These are phyloP conservation scores for Caerostris extrusa DNA, from an alignment of 1,140 invertebrate genomes.

Conservation along the genomic window DNA sequence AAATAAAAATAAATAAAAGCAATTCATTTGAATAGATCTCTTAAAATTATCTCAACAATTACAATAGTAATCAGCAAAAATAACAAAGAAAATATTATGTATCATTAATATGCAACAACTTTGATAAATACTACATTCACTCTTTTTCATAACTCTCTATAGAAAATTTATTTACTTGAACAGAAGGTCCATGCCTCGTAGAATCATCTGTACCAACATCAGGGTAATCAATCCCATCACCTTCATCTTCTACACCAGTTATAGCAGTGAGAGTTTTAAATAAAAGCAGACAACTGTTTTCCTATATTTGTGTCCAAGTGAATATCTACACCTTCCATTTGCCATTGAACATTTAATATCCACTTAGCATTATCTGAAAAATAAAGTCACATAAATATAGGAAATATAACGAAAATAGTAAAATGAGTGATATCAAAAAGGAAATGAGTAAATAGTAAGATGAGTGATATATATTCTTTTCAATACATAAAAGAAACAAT, in stretches of 20 bases:
- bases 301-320: constrained; percentile 97
- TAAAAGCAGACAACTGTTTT: constrained; percentile 94
- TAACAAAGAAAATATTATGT: too few species aligned
- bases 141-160: too few species aligned
- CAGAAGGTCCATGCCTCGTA: constrained; percentile 58
- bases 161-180: constrained; percentile 38
- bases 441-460: background rate
- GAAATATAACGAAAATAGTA: background rate
- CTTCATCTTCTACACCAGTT: constrained; percentile 89
- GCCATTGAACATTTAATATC: constrained; percentile 98
- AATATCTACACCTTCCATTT: constrained; percentile 99
- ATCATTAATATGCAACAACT: too few species aligned
- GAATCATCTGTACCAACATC: constrained; percentile 55
- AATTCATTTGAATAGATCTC: too few species aligned
- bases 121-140: too few species aligned
- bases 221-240: constrained; percentile 71
- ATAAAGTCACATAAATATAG: background rate
- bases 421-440: background rate
- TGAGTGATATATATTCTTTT: background rate
- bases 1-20: too few species aligned
- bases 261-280: constrained; percentile 97
- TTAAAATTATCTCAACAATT: background rate
- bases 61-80: background rate
- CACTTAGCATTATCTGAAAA: constrained; percentile 95
- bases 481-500: background rate